Evolutionary conservation across 1,140 invertebrate genomes (phyloP), one percentile per base, ranked within the genome.

Genomic region (Ptiloglossa arizonensis): DNA sequence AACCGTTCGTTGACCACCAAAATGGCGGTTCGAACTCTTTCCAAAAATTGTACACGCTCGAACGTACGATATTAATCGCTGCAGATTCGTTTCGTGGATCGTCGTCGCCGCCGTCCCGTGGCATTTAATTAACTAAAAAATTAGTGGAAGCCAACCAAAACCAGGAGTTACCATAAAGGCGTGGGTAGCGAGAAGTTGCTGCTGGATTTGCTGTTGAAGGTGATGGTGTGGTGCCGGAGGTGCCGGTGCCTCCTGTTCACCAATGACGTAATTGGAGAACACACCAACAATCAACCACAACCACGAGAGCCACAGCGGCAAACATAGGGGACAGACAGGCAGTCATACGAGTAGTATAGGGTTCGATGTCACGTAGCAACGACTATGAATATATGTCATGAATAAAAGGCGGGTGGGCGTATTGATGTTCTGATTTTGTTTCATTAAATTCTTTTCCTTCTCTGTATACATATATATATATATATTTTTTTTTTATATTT

Each of bases 251-350:
- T 93, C 92, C 92, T 93, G 89, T 93, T 92, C 91, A 91, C 90
- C 91, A 92, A 92, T 91, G 89, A 90, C 89, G 89, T 89, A 90
- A 92, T 92, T 91, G 91, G 90, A 91, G 91, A 92, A 92, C 90
- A 93, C 92, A 93, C 92, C 92, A 93, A 93, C 90, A 93, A 93
- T 92, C 92, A 93, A 93, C 92, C 92, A 93, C 90, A 92, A 92
- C 91, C 91, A 92, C 91, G 91, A 91, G 91, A 91, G 91, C 90
- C 92, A 93, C 91, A 92, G 92, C 91, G 90, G 90, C 91, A 93
- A 93, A 93, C 92, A 93, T 93, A 90, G 87, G 91, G 91, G 90
- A 92, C 91, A 93, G 90, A 93, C 91, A 93, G 91, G 90, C 92
- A 90, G 91, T 92, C 92, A 91, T 92, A 92, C 91, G 89, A 90